Base-by-base conservation (phyloP, 92 coral and sea anemone species). In the Porites divaricata region DNA sequence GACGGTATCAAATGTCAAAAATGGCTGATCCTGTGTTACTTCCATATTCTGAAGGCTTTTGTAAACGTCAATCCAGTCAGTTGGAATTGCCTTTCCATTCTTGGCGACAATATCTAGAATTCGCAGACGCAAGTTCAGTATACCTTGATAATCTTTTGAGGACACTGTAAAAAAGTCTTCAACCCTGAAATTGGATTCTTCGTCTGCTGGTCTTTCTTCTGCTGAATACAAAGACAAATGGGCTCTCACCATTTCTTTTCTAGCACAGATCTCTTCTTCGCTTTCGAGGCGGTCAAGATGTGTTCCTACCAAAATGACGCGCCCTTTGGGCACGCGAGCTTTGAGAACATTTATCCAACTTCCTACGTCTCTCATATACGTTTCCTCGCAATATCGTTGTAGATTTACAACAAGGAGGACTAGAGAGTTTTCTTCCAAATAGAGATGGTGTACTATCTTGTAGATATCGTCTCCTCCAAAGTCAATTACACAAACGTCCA, bases 401-500 rank as follows among this genome's bases (percentile, higher is more conserved):
- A 92, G 75, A 79, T 81, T 86, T 15, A 92, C 86, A 12, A 86
- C 89, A 6, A 92, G 82, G 23, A 86, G 84, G 19, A 92, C 83
- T 16, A 92, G 75, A 8, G 95, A 85, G 61, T 75, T 73, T 69
- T 82, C 80, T 76, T 89, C 95, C 20, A 89, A 79, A 68, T 89
- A 92, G 59, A 92, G 86, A 24, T 83, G 95, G 61, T 92, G 95
- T 17, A 86, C 95, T 9, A 92, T 70, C 51, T 74, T 70, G 65
- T 92, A 92, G 76, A 87, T 81, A 22, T 77, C 84, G 49, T 87
- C 78, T 57, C 95, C 95, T 7, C 95, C 93, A 73, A 92, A 92
- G 75, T 92, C 95, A 22, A 88, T 79, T 20, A 92, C 63, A 28
- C 86, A 85, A 10, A 92, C 78, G 68, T 85, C 79, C 88, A 92